Conservation (phyloP, 2,113 vertebrate species). For the Agapornis roseicollis region DNA sequence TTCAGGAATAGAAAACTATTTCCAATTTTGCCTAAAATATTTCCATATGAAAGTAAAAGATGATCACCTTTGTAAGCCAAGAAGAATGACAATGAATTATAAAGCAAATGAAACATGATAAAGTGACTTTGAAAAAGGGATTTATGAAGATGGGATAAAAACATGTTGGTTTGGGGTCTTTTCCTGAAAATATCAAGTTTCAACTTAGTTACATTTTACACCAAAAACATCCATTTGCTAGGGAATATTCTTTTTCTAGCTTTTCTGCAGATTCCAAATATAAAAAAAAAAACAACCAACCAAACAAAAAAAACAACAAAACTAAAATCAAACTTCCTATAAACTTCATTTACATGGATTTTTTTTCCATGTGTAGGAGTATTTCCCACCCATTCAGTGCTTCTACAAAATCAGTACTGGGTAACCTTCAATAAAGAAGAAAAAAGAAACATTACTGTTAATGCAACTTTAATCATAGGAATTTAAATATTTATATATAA, state of each 20-base stretch:
- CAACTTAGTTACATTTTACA: not conserved
- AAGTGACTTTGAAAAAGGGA: not conserved
- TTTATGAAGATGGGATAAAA: not conserved
- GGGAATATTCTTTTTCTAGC: not conserved
- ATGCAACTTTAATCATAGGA: not conserved
- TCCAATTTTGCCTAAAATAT: not conserved
- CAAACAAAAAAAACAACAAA: not conserved
- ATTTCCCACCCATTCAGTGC: not conserved
- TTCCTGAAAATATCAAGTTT: not conserved
- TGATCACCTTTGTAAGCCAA: not conserved
- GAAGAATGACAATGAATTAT: not conserved
- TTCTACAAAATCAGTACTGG: not conserved
- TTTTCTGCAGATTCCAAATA: not conserved
- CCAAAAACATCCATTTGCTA: not conserved
- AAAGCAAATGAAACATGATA: not conserved
- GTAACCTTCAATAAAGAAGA: not conserved
- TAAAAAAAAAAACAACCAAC: no score
- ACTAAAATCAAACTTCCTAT: not conserved
- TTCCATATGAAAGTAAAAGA: not conserved
- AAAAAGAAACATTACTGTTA: not conserved
- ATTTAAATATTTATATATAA: not conserved
- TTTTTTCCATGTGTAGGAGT: not conserved
- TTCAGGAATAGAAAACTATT: not conserved
- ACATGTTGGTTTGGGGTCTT: rapidly evolving
- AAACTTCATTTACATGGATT: not conserved